Percentiles rank a stretch among this genome's conserved stretches.
Evolutionary conservation across 2,113 vertebrate species (phyloP).

Genomic region (Labrus mixtus): DNA sequence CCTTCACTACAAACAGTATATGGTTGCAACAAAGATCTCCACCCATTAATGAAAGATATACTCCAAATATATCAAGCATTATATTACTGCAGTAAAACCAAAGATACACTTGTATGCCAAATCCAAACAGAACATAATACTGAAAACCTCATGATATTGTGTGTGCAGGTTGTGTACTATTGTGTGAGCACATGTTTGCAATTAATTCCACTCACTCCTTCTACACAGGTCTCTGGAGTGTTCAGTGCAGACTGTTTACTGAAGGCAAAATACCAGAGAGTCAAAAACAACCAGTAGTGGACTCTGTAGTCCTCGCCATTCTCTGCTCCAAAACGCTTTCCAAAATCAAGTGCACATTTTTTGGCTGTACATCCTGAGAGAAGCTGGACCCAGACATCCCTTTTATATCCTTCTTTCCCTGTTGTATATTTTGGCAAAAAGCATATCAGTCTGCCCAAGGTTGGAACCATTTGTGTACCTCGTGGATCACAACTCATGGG

Average conservation of each 20-base stretch:
- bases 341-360: slow-evolving; percentile 14
- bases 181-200: slow-evolving; percentile 10
- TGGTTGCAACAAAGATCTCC: too few relatives aligned
- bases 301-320: not conserved
- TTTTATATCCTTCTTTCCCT: not conserved
- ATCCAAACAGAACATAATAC: too few relatives aligned
- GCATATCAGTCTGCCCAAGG: too few relatives aligned
- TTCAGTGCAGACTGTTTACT: not conserved
- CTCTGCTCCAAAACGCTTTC: not conserved
- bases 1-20: too few relatives aligned
- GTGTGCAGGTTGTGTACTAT: not conserved
- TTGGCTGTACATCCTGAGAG: not conserved
- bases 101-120: too few relatives aligned
- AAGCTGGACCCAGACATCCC: not conserved
- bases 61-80: too few relatives aligned
- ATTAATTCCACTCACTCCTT: too few relatives aligned
- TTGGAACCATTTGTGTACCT: not conserved
- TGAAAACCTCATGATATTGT: too few relatives aligned
- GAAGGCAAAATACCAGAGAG: slow-evolving; percentile 31
- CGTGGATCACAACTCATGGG: not conserved
- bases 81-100: too few relatives aligned
- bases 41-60: too few relatives aligned
- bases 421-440: not conserved
- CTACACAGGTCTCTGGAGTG: too few relatives aligned
- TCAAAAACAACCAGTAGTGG: slow-evolving; percentile 10